Evolutionary conservation across 2,888 invertebrate species (phyloP).

Genomic region (Heliconius erato): DNA sequence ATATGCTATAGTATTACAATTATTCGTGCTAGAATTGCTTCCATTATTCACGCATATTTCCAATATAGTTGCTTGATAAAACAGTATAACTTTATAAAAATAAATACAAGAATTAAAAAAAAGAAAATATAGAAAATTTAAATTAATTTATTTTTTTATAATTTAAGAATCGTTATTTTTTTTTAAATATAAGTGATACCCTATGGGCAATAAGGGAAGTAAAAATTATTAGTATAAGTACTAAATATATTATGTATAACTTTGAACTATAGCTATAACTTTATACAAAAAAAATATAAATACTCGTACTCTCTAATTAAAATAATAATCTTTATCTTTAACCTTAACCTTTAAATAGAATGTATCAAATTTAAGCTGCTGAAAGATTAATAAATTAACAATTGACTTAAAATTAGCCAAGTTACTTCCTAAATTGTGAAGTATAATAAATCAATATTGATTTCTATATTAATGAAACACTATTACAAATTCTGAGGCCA

Average conservation of each 20-base stretch:
- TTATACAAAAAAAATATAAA: too few relatives aligned
- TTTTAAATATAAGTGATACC: too few relatives aligned
- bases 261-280: too few relatives aligned
- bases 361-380: background rate
- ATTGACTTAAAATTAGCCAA: background rate
- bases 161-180: too few relatives aligned
- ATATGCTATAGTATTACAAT: background rate
- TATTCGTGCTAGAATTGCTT: background rate
- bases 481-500: background rate
- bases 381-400: too few relatives aligned
- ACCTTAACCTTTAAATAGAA: constrained; percentile 22
- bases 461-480: background rate
- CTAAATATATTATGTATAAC: too few relatives aligned
- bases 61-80: background rate
- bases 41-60: constrained; percentile 7
- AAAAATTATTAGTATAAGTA: too few relatives aligned
- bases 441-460: background rate
- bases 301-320: constrained; percentile 5
- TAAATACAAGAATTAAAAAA: background rate
- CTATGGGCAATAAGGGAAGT: background rate
- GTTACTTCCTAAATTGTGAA: background rate
- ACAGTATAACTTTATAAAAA: background rate
- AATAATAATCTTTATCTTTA: constrained; percentile 2
- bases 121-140: background rate
- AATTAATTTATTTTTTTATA: too few relatives aligned